Evolutionary conservation across 2,113 vertebrate species (phyloP), one percentile per base, ranked within the genome.

Genomic region (Trematomus loennbergii): DNA sequence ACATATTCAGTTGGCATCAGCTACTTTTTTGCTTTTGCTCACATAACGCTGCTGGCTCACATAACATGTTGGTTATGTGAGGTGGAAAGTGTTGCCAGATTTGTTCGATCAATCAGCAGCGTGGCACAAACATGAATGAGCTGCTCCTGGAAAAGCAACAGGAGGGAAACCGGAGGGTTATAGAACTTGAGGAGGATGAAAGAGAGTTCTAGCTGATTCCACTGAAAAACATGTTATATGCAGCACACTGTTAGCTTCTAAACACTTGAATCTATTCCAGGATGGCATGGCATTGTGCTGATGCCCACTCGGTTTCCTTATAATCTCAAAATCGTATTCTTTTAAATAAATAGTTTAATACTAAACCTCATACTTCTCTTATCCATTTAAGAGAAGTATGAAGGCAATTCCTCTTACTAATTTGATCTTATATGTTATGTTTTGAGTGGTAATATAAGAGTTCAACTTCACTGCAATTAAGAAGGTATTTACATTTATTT

Each of bases 1-100:
- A 69, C 57, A 54, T 53, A 88, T 86, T 79, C 74, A 61, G 59
- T 73, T 65, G 77, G 43, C 69, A 64, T 89, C 86, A 88, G 86
- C 81, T 36, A 54, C 63, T 86, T 84, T 72, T 2, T 63, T 12
- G 3, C 68, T 22, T 20, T 48, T 40, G 55, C 72, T 82, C 69
- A 78, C 71, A 53, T 81, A 83, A 78, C 22, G 20, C 62, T 48
- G 62, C 60, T 66, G 78, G 78, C 62, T 82, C 67, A 69, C 61
- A 54, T 75, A 85, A 69, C 69, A 59, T 9, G 10, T 43, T 48
- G 29, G 66, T 71, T 83, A 84, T 71, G 73, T 58, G 70, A 78
- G 64, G 49, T 43, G 66, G 10, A 20, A 29, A 17, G 22, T 18
- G 67, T 16, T 74, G 68, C 69, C 72, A 85, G 73, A 63, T 74